These are phyloP conservation scores for Ennomos erosarius DNA, from an alignment of 2,888 invertebrate genomes.

Conservation along the genomic window DNA sequence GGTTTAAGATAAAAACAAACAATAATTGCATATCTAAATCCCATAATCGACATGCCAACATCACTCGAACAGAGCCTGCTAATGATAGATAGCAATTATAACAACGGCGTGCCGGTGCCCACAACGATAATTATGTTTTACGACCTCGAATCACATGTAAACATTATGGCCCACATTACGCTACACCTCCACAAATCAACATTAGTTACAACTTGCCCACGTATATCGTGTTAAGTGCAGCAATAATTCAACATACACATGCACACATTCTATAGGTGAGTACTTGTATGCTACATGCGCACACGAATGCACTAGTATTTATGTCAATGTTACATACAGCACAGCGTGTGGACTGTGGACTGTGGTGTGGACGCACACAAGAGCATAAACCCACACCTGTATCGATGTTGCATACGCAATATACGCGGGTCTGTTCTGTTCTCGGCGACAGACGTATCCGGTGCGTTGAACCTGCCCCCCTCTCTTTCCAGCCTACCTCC, in stretches of 20 bases:
- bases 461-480: conserved; percentile 78
- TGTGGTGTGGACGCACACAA: conserved; percentile 50
- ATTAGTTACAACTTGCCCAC: conserved; percentile 55
- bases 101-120: conserved; percentile 51
- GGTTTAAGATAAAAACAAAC: too few relatives aligned
- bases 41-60: conserved; percentile 21
- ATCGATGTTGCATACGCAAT: conserved; percentile 57
- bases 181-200: conserved; percentile 64
- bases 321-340: conserved; percentile 78
- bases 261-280: conserved; percentile 33
- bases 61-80: conserved; percentile 34
- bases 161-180: conserved; percentile 73
- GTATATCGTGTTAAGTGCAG: conserved; percentile 61
- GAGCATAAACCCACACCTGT: conserved; percentile 64
- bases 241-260: conserved; percentile 63
- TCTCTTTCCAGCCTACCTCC: conserved; percentile 51
- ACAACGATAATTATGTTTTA: conserved; percentile 48
- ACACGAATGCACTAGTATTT: conserved; percentile 70
- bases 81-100: conserved; percentile 58
- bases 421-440: conserved; percentile 56
- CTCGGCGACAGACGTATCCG: conserved; percentile 80
- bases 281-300: conserved; percentile 44
- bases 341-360: too few relatives aligned
- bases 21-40: too few relatives aligned
- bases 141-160: conserved; percentile 69